A percentile compares a stretch with the other conserved stretches of the same genome.
These are phyloP conservation scores for Parnassius orleans DNA, from an alignment of 2,888 invertebrate species.

Conservation along the genomic window DNA sequence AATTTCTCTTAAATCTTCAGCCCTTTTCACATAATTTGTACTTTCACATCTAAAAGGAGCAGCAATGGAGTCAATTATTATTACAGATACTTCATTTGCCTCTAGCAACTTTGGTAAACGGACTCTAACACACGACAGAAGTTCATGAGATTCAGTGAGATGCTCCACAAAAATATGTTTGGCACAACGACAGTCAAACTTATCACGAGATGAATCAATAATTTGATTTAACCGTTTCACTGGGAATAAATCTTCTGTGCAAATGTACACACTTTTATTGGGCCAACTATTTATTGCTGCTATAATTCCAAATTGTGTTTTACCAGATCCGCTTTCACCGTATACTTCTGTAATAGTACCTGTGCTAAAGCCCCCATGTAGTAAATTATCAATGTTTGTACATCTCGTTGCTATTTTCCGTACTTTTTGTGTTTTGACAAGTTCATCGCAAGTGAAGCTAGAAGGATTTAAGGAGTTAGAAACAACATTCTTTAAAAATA, in stretches of 20 bases:
- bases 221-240: conserved; percentile 68
- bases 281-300: conserved; percentile 84
- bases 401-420: conserved; percentile 78
- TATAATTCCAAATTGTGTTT: conserved; percentile 90
- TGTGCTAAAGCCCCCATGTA: conserved; percentile 85
- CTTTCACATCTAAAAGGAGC: conserved; percentile 69
- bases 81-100: conserved; percentile 46
- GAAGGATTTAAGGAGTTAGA: conserved; percentile 44
- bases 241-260: conserved; percentile 87
- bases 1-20: conserved; percentile 68
- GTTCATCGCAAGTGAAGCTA: conserved; percentile 41
- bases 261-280: conserved; percentile 83
- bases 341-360: conserved; percentile 88
- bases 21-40: conserved; percentile 66
- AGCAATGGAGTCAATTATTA: conserved; percentile 71
- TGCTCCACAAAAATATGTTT: conserved; percentile 68
- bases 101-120: conserved; percentile 58
- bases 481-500: conserved; percentile 52
- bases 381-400: conserved; percentile 76
- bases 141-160: conserved; percentile 61
- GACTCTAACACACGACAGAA: conserved; percentile 61
- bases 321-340: conserved; percentile 91
- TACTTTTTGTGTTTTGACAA: conserved; percentile 30
- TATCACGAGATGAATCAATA: conserved; percentile 40
- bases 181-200: conserved; percentile 45